Evolutionary conservation across 2,797 vertebrate species (phyloP).

Genomic region (Gymnoscopelus braueri): DNA sequence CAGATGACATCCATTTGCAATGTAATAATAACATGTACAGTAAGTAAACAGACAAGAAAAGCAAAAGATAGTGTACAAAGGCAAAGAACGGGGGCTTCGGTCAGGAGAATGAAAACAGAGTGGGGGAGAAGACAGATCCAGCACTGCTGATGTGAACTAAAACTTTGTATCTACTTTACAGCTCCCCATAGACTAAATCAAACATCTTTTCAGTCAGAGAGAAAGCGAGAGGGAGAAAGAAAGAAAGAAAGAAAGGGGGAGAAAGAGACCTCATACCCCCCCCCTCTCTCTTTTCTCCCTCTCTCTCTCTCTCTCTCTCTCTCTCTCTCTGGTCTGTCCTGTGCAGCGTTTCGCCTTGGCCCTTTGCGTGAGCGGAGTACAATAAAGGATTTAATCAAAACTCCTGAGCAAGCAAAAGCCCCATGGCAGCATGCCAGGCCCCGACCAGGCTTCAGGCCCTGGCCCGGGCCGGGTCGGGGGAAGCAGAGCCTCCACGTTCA

Average conservation of each 20-base stretch:
- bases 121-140: not conserved
- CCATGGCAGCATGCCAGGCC: conserved; percentile 72
- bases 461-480: not conserved
- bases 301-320: conserved; percentile 39
- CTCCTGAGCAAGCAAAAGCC: conserved; percentile 84
- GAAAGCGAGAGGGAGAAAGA: conserved; percentile 22
- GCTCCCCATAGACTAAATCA: conserved; percentile 64
- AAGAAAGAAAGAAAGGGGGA: conserved; percentile 51
- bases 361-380: conserved; percentile 83
- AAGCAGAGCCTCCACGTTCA: conserved; percentile 60
- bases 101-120: conserved; percentile 40
- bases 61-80: conserved; percentile 34
- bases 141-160: conserved; percentile 39
- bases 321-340: conserved; percentile 57
- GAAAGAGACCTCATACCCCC: conserved; percentile 22
- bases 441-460: conserved; percentile 27
- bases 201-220: conserved; percentile 57
- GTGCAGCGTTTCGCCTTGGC: conserved; percentile 73
- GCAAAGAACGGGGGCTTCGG: conserved; percentile 43
- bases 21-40: conserved; percentile 24
- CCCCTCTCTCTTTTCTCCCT: conserved; percentile 47
- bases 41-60: conserved; percentile 49
- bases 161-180: conserved; percentile 63
- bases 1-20: not conserved
- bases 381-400: conserved; percentile 85